Base-by-base conservation (phyloP, 1,140 invertebrate genomes). In the Apocrypta bakeri region DNA sequence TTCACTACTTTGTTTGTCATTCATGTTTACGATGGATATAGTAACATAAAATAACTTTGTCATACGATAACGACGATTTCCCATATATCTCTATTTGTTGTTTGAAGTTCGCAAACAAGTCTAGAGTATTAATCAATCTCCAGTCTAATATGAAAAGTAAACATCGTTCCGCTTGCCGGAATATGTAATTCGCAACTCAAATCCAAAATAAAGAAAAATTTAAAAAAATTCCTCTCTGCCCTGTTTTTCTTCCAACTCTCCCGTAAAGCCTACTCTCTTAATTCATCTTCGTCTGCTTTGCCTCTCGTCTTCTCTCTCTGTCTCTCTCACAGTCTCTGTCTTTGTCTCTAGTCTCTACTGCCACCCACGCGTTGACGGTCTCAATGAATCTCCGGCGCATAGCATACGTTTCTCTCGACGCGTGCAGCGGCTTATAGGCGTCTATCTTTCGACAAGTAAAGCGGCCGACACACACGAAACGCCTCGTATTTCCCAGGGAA, bases 401-500 rank as follows among this genome's bases (percentile, higher is more conserved):
- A 31, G 68, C 68, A 29, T 25, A 71, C 27, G 17, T 31, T 21
- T 1, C 48, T 9, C 31, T 71, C 7, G 12, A 66, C 17, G 63
- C 63, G 48, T n/a, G 17, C n/a, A 56, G 21, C 24, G 25, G 64
- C 64, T 66, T 29, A 29, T 66, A 29, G 27, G 12, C 24, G 24
- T 66, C 64, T 66, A 25, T 25, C 27, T 66, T 66, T 66, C 64
- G 24, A 9, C 27, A 66, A 25, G 24, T 17, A 25, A 27, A 25
- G 27, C 25, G 64, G 27, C 64, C 17, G 17, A 25, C 14, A 24
- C 56, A 63, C 56, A 25, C 24, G 64, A 33, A 14, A 83, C 42
- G 81, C 78, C 82, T 84, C 48, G 79, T 82, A 81, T 81, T 85
- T 85, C 82, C 71, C 27, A 64, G n/a, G 24, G 12, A 56, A 37